Conservation (phyloP, 2,888 invertebrate genomes). For the Idaea straminata region DNA sequence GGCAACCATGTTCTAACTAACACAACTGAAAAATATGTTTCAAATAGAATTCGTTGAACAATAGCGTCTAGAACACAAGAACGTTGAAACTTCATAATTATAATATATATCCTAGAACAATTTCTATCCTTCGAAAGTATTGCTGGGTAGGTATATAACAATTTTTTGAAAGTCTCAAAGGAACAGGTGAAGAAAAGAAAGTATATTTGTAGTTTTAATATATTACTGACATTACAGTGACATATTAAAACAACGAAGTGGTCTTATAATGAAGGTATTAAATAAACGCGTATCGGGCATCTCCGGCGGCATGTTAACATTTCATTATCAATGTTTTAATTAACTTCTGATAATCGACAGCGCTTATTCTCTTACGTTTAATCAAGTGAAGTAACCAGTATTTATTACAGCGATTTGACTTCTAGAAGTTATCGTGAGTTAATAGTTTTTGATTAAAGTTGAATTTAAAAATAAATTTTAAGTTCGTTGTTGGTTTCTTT, state of each 20-base stretch:
- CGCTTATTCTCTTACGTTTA: constrained; percentile 25
- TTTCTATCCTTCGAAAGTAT: no score
- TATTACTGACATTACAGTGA: background rate
- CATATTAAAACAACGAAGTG: constrained; percentile 27
- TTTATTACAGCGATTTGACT: background rate
- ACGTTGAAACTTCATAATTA: no score
- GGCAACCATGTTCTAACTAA: no score
- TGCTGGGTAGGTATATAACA: no score
- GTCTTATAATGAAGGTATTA: constrained; percentile 42
- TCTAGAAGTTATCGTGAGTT: background rate
- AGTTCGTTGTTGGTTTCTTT: background rate
- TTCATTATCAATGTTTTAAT: constrained; percentile 47
- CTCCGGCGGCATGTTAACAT: constrained; percentile 30
- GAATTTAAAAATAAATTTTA: background rate
- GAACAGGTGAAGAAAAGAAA: no score
- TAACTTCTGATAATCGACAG: constrained; percentile 33
- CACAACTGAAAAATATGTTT: no score
- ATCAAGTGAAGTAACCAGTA: constrained; percentile 22
- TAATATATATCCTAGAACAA: no score
- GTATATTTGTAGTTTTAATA: background rate
- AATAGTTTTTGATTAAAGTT: background rate
- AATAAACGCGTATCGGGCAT: constrained; percentile 33
- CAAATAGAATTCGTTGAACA: no score
- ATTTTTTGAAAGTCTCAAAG: no score
- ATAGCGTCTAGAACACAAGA: no score